A percentile compares a stretch with the other conserved stretches of the same genome.
Conservation (phyloP, 2,113 vertebrate species). For the Pseudolaguvia tuberculata region DNA sequence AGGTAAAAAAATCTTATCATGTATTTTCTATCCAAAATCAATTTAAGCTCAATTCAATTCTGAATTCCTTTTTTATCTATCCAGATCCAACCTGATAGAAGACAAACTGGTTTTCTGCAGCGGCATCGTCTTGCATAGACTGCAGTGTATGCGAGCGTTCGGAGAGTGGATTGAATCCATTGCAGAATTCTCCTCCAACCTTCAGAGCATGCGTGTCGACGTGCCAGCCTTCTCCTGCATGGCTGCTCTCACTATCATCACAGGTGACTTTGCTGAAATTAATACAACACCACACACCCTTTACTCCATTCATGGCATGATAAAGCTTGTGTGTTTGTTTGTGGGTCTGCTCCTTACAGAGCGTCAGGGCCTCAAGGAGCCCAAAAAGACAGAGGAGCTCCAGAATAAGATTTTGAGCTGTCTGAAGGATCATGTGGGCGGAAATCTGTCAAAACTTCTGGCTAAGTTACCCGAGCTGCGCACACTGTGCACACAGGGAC, state of each 20-base stretch:
- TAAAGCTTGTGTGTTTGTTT: conserved; percentile 3
- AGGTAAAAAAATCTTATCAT: conserved; percentile 67
- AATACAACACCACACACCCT: not conserved
- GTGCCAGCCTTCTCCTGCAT: conserved; percentile 93
- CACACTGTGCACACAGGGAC: conserved; percentile 91
- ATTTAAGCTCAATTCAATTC: not conserved
- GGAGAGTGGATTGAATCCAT: conserved; percentile 98
- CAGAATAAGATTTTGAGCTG: conserved; percentile 90
- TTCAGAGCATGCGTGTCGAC: conserved; percentile 94
- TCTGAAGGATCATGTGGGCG: conserved; percentile 83
- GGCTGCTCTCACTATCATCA: conserved; percentile 90
- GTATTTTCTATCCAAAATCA: not conserved
- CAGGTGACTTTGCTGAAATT: conserved; percentile 70
- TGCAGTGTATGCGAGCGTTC: conserved; percentile 95
- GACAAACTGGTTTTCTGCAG: conserved; percentile 96
- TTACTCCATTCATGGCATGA: not conserved
- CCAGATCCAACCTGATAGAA: conserved; percentile 89
- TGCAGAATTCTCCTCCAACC: conserved; percentile 87
- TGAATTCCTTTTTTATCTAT: not conserved
- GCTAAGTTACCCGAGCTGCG: conserved; percentile 93
- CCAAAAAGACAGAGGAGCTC: conserved; percentile 87
- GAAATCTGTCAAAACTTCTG: conserved; percentile 88
- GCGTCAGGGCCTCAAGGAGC: conserved; percentile 92
- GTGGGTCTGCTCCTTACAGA: conserved; percentile 68
- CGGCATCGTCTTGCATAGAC: conserved; percentile 87